Conservation (phyloP, 2,797 vertebrate genomes). For the Loris lydekkerianus region DNA sequence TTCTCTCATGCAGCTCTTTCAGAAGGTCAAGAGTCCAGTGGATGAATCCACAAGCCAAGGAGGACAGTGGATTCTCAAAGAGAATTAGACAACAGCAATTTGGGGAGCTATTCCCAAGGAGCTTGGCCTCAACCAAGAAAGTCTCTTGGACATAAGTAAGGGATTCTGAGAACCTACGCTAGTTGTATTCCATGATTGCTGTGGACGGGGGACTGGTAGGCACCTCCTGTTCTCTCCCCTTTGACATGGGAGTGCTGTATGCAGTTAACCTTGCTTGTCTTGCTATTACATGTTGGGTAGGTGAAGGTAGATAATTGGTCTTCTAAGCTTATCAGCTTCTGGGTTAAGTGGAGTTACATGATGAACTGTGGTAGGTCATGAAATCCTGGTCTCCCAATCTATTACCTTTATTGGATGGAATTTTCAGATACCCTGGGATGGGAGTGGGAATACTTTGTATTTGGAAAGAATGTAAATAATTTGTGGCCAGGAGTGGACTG, state of each 20-base stretch:
- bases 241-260: background rate
- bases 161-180: background rate
- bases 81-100: background rate
- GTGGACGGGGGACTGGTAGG: background rate
- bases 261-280: background rate
- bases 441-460: background rate
- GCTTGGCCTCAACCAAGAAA: background rate
- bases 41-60: background rate
- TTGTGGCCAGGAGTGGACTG: background rate
- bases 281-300: background rate
- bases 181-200: background rate
- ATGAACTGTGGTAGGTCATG: background rate
- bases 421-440: constrained; percentile 12
- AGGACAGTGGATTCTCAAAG: background rate
- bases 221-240: background rate
- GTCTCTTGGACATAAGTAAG: background rate
- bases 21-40: background rate
- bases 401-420: background rate
- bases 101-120: background rate
- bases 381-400: background rate
- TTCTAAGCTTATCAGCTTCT: constrained; percentile 35
- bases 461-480: constrained; percentile 11
- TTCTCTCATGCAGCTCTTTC: constrained; percentile 18
- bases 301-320: background rate
- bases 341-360: background rate